Base-by-base conservation (phyloP, 2,113 vertebrate species). In the Orycteropus afer region DNA sequence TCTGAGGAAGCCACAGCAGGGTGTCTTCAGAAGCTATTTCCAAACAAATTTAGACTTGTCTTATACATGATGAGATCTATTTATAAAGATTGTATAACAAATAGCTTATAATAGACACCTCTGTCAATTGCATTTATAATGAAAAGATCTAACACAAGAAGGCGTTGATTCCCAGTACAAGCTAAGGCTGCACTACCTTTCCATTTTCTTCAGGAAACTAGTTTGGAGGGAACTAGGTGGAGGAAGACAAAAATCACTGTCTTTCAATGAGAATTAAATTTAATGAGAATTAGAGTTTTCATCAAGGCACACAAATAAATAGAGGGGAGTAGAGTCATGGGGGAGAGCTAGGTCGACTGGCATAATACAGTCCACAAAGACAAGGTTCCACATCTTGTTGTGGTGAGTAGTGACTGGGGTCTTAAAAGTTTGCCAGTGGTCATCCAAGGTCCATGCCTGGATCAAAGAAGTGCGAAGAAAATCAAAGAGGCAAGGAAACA, bases 61-160 rank as follows among this genome's bases (percentile, higher is more conserved):
- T 94, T 94, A 67, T 89, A 95, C 63, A 92, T 92, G 42, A 95
- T 55, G 95, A 87, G 87, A 87, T 22, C 92, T 97, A 96, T 97
- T 97, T 96, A 97, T 96, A 95, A 92, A 91, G 90, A 97, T 45
- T 94, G 78, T 95, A 65, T 96, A 96, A 94, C 91, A 96, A 97
- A 97, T 95, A 96, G 89, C 92, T 97, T 92, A 57, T 59, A 89
- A 78, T 83, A 95, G 95, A 95, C 83, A 79, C 85, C 87, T 89
- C 95, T 95, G 82, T 93, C 92, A 37, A 81, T 90, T 93, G 90
- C 82, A 96, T 95, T 96, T 93, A 89, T 86, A 97, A 94, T 95
- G 93, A 93, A 76, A 96, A 93, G 59, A 65, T 77, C 90, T 94
- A 92, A 92, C 82, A 93, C 37, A 51, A 83, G 92, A 85, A 96